These are phyloP conservation scores for Cephonodes hylas DNA, from an alignment of 2,888 invertebrate species.

Conservation along the genomic window DNA sequence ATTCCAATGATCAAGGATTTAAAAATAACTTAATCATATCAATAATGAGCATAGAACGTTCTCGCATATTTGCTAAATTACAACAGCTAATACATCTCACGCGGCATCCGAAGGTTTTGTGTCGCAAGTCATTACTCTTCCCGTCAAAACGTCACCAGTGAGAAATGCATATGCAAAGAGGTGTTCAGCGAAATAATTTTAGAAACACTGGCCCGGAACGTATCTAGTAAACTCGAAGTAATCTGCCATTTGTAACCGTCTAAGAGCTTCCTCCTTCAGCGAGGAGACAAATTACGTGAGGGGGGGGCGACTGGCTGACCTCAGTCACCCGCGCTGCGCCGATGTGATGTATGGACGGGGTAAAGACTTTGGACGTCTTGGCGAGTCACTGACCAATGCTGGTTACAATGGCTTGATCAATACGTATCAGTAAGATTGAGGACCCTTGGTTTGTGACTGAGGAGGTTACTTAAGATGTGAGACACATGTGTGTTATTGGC, in stretches of 20 bases:
- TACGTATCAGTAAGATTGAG: background rate
- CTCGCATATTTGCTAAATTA: background rate
- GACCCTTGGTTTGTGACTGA: background rate
- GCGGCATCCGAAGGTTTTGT: background rate
- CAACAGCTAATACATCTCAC: background rate
- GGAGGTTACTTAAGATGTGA: background rate
- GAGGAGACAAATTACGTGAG: slow-evolving; percentile 51
- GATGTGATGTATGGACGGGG: slow-evolving; percentile 5
- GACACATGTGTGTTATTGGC: background rate
- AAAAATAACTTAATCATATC: background rate
- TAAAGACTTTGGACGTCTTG: background rate
- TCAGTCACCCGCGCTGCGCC: slow-evolving; percentile 27
- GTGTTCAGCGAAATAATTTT: slow-evolving; percentile 9
- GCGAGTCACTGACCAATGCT: slow-evolving; percentile 2
- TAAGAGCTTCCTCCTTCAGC: slow-evolving; percentile 43
- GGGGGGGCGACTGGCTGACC: slow-evolving; percentile 41
- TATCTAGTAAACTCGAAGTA: slow-evolving; percentile 57
- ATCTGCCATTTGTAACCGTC: slow-evolving; percentile 68
- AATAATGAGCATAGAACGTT: background rate
- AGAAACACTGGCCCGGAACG: slow-evolving; percentile 13
- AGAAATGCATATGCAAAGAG: slow-evolving; percentile 9
- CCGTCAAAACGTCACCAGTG: background rate
- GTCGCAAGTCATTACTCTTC: background rate
- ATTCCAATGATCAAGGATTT: no score
- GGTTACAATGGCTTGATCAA: background rate